Base-by-base conservation (phyloP, 2,888 invertebrate genomes). In the Odontocerum albicorne region DNA sequence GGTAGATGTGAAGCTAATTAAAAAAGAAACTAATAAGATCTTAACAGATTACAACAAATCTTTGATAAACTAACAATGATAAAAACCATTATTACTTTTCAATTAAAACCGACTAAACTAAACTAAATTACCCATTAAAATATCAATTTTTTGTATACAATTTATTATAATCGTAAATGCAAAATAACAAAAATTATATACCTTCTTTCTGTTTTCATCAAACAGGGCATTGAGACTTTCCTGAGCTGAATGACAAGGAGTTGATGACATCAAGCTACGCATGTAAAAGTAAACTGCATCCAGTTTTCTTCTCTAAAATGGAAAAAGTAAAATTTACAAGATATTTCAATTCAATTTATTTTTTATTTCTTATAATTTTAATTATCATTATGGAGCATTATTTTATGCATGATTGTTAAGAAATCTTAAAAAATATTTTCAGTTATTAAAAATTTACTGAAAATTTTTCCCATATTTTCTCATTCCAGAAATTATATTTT, bases 281-380 rank as follows among this genome's bases (percentile, higher is more conserved):
- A 95, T 93, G 70, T 95, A 96, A 73, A 91, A 96, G 73, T 96
- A 97, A 4, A 96, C 92, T n/a, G 96, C 95, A 72, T 96, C 96
- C 62, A 96, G 79, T 79, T 92, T 93, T 67, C 93, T 83, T 74
- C 90, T 87, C 94, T 96, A 75, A 46, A 83, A 51, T 56, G 31
- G 16, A 38, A 2, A 46, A 39, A 49, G 27, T 21, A 39, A 16
- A 36, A 4, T n/a, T n/a, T n/a, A n/a, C n/a, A n/a, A n/a, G n/a
- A n/a, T n/a, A n/a, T n/a, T n/a, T n/a, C n/a, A n/a, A n/a, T n/a
- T n/a, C n/a, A n/a, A n/a, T n/a, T n/a, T n/a, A n/a, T n/a, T n/a
- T n/a, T n/a, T n/a, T n/a, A n/a, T n/a, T n/a, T n/a, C n/a, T n/a
- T n/a, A n/a, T n/a, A n/a, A n/a, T n/a, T n/a, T n/a, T n/a, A n/a